Base-by-base conservation (phyloP, 2,888 invertebrate genomes). In the Volucella inanis region DNA sequence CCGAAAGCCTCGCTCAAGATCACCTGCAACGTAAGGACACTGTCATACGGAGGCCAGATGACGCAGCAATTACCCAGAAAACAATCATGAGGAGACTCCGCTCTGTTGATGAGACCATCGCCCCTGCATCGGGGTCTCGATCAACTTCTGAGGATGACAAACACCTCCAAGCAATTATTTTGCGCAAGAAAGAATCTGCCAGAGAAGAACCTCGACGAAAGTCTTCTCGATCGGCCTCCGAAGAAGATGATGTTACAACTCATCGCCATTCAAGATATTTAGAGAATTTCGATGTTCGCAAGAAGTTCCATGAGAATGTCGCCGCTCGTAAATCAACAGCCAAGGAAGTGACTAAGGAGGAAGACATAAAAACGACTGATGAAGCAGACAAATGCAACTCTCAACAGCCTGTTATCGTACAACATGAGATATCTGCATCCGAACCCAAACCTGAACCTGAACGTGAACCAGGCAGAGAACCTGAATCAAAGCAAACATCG, bases 231-330 rank as follows among this genome's bases (percentile, higher is more conserved):
- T 90, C 91, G 8, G 91, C 90, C 8, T 91, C 91, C 3, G 92
- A 91, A 80, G 92, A 92, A 6, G 92, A 92, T 61, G 89, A 88
- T 67, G 83, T 90, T 11, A 68, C 85, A 9, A 89, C 88, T 65
- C 89, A 90, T 67, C 89, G 92, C 0, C 92, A 92, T 64, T 92
- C 92, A 1, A 89, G 91, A 9, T 92, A 92, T 59, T 88, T 92
- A 43, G 92, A 92, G 86, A 92, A 89, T 78, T 92, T 92, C 71
- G 92, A 92, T 85, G 91, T 92, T 50, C 91, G 90, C 47, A 90
- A 90, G 50, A 91, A 91, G 77, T 89, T 90, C 55, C 90, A 91
- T 43, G 91, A 91, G 68, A 90, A 91, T 68, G 88, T 90, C 18
- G 88, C 90, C 39, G 88, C 90, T 8, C 88, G 90, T 9, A 91